phyloP scores from a whole-genome alignment of 2,888 invertebrate genomes.

The Allacma fusca region DNA sequence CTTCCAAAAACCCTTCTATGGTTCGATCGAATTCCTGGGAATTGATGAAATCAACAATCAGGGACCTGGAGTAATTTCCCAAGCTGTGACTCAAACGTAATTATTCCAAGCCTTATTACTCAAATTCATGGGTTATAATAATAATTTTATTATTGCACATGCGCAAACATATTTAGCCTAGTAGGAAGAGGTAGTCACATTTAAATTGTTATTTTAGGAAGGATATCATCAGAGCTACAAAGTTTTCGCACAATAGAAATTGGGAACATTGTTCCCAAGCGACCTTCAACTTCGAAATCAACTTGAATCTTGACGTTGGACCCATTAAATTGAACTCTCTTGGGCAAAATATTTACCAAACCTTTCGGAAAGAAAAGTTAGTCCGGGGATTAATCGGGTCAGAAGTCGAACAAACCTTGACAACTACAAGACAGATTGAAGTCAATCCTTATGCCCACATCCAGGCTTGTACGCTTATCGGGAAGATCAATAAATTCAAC shows the following conservation, averaged over 20 bases:
- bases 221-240: not conserved
- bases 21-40: conserved; percentile 12
- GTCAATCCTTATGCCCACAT: not conserved
- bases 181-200: not conserved
- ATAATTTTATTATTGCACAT: too few species aligned
- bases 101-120: not conserved
- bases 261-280: not conserved
- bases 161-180: not conserved
- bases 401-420: not conserved
- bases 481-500: not conserved
- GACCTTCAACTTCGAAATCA: not conserved
- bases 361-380: not conserved
- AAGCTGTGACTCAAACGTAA: conserved; percentile 26
- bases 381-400: not conserved
- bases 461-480: conserved; percentile 10
- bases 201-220: not conserved
- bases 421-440: not conserved
- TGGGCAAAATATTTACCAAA: not conserved
- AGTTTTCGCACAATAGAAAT: not conserved
- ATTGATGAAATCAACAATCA: conserved; percentile 33
- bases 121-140: too few species aligned
- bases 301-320: not conserved
- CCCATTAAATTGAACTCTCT: not conserved
- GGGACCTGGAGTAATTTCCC: not conserved
- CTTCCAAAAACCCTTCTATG: not conserved